Conservation (phyloP, 2,797 vertebrate species). For the Nyctibius grandis region DNA sequence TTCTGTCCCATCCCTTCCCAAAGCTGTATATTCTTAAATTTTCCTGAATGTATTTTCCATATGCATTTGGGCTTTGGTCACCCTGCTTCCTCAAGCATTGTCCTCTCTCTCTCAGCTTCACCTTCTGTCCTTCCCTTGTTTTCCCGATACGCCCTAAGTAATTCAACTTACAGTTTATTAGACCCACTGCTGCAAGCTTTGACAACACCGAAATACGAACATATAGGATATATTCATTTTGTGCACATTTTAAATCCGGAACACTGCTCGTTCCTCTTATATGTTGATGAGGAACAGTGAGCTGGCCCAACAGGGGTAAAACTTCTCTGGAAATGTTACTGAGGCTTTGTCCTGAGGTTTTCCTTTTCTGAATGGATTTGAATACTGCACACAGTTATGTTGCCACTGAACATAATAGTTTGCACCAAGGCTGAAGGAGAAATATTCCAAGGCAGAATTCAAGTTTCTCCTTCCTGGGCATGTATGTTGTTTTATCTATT, state of each 20-base stretch:
- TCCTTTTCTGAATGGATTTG: not conserved
- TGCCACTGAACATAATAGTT: not conserved
- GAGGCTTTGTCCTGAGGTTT: not conserved
- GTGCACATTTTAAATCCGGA: not conserved
- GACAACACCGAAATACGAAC: not conserved
- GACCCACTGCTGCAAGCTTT: not conserved
- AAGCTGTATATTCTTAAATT: not conserved
- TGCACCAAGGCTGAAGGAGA: not conserved
- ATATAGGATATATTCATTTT: not conserved
- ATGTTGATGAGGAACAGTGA: not conserved
- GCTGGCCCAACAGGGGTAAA: not conserved
- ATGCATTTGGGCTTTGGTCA: not conserved
- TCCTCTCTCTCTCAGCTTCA: not conserved
- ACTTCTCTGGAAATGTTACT: not conserved
- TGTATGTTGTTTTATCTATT: not conserved
- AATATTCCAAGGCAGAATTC: not conserved
- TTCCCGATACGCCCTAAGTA: not conserved
- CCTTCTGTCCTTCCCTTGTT: not conserved
- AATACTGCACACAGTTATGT: not conserved
- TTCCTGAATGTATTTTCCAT: not conserved
- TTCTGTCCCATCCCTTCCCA: not conserved
- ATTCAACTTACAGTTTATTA: not conserved
- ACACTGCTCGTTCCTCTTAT: not conserved
- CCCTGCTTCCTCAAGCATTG: not conserved
- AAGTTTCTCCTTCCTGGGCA: not conserved